Base-by-base conservation (phyloP, 2,113 vertebrate genomes). In the Crocuta crocuta region DNA sequence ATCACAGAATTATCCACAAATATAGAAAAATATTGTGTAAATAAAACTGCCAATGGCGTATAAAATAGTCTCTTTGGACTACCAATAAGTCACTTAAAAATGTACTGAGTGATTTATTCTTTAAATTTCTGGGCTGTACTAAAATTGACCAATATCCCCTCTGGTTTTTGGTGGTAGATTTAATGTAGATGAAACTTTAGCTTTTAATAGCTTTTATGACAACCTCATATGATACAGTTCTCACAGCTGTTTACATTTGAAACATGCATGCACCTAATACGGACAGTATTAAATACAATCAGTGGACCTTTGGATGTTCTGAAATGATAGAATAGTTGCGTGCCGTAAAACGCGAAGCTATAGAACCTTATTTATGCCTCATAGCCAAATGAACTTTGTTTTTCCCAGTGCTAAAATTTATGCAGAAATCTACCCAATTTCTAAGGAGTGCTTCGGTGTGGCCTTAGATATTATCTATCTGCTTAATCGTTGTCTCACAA, bases 101-200 rank as follows among this genome's bases (percentile, higher is more conserved):
- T 80, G n/a, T 58, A 87, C 63, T 33, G 1, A 87, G 63, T 86
- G 74, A 6, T 76, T 95, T 87, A 78, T 82, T 86, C 68, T 86
- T 89, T 84, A 43, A 81, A 92, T 89, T 65, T 96, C 84, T 84
- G 0, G 83, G 58, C 95, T 96, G 43, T 79, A 63, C 11, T 95
- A 65, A 92, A 96, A 89, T 91, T 39, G 61, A 61, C 87, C 96
- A 85, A 95, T 94, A 73, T 81, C 55, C 78, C 68, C 53, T 91
- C 82, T 92, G 82, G 39, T 45, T 97, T 95, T 97, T 89, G 50
- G 63, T 53, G 33, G 39, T 48, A 45, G 65, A 58, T 96, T 97
- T 97, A 65, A 96, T 97, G 80, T 85, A 33, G 50, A 73, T 84
- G 90, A 98, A 97, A 98, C 95, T 97, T 95, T 89, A 95, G 94